Evolutionary conservation across 1,140 invertebrate genomes (phyloP), one percentile per base, ranked within the genome.

Genomic region (Panulirus ornatus): DNA sequence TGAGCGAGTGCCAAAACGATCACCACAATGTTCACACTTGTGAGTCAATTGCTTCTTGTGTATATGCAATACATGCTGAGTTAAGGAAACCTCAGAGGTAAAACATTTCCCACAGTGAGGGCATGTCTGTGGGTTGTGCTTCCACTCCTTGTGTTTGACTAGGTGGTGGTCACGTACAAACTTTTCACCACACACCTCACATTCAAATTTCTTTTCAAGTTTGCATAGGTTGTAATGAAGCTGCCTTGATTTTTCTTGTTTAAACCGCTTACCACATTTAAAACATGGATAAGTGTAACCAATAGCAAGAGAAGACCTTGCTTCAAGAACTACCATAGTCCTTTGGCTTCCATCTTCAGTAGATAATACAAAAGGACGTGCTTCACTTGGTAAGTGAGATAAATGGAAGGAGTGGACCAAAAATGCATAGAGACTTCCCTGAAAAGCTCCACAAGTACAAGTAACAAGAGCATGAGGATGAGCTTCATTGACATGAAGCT

Each of bases 331-430:
- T 40, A 92, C 71, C 79, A 92, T 91, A n/a, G 85, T 84, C 42
- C 40, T 78, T 36, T 86, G 63, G 22, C 34, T 79, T 19, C 86
- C 88, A 84, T 87, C 81, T 82, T 79, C 36, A 47, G 54, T 42
- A 40, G 86, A 54, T 38, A 92, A 88, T 16, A 91, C 66, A 30
- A 92, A 79, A 47, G 91, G 91, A 34, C 91, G 84, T 36, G 91
- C 91, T 38, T 92, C 91, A 81, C 86, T 92, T 3, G 91, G 91
- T 27, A 92, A 63, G 34, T 92, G 91, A 8, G 91, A 92, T 44
- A 92, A 88, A 83, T 92, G 91, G 44, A 92, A 92, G 11, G 91
- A 92, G 36, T 92, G 91, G 27, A 92, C 91, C n/a, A 92, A 86
- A 34, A 90, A 88, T 40, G 88, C 44, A 47, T 88, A 73, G 63